Base-by-base conservation (phyloP, 2,888 invertebrate genomes). In the Xylota sylvarum region DNA sequence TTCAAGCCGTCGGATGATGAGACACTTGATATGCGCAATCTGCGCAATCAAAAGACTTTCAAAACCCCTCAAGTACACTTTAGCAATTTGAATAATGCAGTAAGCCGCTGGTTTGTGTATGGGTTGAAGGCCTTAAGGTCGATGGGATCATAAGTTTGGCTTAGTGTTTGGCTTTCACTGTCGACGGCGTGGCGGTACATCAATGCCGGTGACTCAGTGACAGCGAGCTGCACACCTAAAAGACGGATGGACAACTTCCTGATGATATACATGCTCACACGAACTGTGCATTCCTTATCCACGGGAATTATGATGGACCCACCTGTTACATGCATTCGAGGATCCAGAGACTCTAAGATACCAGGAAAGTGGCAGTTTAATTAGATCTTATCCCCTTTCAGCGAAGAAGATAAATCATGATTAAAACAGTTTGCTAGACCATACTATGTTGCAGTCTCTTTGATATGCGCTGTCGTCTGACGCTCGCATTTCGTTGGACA, bases 41-140 rank as follows among this genome's bases (percentile, higher is more conserved):
- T 50, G 30, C 12, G 58, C 58, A 60, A 58, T 65, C 40, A 43
- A 32, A 70, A 56, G 27, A 67, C 32, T 65, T 50, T 58, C 17
- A 65, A 67, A 37, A 52, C 37, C 30, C 40, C 55, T 78, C 62
- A 78, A 84, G 67, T 67, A 78, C 50, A 43, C 37, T 46, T 23
- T 14, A 5, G 23, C 40, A 52, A 78, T 67, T 78, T 78, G 78
- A 78, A 73, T 79, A 62, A 60, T 40, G 23, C 27, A 48, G 32
- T 4, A 46, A 48, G 69, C 74, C 48, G 27, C 30, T 9, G 37
- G 83, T 5, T 30, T 56, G 4, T 17, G 9, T 50, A 12, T n/a
- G 62, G 35, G 76, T 67, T 58, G 67, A 77, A 77, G 77, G 77
- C 67, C 27, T 35, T 40, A 4, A 50, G 77, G 77, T 67, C 77